Conservation (phyloP, 2,797 vertebrate species). For the Crypturellus tataupa region DNA sequence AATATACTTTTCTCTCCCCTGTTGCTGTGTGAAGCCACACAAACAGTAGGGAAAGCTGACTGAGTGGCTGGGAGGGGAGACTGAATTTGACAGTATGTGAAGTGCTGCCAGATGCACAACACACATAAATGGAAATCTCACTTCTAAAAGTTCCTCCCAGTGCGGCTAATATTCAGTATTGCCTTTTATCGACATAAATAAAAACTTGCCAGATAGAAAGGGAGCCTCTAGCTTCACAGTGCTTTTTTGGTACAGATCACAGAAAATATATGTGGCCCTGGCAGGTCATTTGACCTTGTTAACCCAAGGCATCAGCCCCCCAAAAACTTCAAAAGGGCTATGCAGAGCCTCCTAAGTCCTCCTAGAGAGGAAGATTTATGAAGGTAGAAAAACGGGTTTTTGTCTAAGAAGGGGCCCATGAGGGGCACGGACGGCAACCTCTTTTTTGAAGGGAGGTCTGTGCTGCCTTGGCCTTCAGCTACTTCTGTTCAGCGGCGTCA, state of each 20-base stretch:
- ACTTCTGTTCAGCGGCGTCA: neutral
- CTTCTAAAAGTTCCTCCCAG: neutral
- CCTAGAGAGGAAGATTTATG: neutral
- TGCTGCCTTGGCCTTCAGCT: neutral
- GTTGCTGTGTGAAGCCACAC: constrained; percentile 11
- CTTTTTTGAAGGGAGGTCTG: neutral
- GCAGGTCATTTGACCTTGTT: neutral
- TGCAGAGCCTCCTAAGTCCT: neutral
- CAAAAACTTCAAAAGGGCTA: neutral
- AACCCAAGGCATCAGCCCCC: neutral
- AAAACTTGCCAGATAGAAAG: neutral
- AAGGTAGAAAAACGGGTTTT: neutral
- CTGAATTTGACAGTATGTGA: neutral
- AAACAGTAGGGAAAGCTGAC: neutral
- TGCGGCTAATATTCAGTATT: neutral
- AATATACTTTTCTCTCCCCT: neutral
- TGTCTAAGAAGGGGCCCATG: neutral
- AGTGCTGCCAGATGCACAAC: neutral
- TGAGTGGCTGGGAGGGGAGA: neutral
- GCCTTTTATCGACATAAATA: constrained; percentile 6
- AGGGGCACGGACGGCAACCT: neutral
- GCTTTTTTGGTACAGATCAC: constrained; percentile 28
- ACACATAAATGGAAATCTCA: neutral
- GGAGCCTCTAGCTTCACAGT: constrained; percentile 9
- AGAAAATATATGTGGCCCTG: constrained; percentile 33